A percentile compares a stretch with the other conserved stretches of the same genome.
These are phyloP conservation scores for Eurois occulta DNA, from an alignment of 2,888 invertebrate species.

Conservation along the genomic window DNA sequence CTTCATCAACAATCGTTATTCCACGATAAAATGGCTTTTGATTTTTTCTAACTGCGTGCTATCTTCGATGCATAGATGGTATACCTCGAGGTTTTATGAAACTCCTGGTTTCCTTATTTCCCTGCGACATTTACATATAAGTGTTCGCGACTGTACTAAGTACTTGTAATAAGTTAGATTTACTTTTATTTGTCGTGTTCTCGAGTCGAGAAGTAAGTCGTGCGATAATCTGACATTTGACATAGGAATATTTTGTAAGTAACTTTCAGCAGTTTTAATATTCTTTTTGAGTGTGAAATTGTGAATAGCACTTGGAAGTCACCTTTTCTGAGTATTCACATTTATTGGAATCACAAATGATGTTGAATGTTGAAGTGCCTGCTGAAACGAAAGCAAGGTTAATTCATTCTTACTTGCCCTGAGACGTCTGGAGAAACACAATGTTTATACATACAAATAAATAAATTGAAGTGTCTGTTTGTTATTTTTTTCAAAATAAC, in stretches of 20 bases:
- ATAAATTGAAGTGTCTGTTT: not conserved
- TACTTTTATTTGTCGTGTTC: not conserved
- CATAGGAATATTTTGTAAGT: not conserved
- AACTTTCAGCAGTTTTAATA: not conserved
- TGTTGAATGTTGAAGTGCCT: not conserved
- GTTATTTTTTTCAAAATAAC: no score
- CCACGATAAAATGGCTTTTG: no score
- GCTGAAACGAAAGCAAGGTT: not conserved
- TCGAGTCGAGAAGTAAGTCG: not conserved
- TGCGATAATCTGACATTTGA: not conserved
- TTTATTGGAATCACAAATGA: not conserved
- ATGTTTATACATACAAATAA: not conserved
- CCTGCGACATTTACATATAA: not conserved
- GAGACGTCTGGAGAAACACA: not conserved
- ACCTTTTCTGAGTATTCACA: slow-evolving; percentile 1
- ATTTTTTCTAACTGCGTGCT: not conserved
- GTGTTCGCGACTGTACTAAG: not conserved
- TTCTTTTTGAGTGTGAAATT: not conserved
- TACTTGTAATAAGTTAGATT: not conserved
- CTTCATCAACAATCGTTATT: no score
- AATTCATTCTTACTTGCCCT: not conserved
- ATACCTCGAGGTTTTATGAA: not conserved
- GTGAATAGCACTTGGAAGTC: not conserved
- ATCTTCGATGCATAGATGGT: not conserved
- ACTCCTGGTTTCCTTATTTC: not conserved